phyloP scores from a whole-genome alignment of 2,888 invertebrate species.

The Chymomyza fuscimana region DNA sequence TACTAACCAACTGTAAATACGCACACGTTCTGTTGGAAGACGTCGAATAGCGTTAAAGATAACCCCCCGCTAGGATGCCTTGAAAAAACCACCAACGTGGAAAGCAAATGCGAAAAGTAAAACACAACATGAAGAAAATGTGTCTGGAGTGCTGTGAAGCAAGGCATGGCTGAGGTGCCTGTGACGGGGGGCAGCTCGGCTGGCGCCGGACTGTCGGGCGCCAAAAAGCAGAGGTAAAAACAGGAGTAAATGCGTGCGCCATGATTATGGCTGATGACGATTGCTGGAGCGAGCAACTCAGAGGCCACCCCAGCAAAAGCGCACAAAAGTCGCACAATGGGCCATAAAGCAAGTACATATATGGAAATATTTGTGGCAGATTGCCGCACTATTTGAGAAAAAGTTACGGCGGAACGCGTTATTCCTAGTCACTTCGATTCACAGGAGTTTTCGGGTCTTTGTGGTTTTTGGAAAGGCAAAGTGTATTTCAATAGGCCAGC shows the following conservation, averaged over 20 bases:
- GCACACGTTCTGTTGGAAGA: not conserved
- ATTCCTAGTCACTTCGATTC: no score
- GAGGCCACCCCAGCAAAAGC: slow-evolving; percentile 23
- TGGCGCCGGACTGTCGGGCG: slow-evolving; percentile 77
- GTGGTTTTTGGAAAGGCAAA: no score
- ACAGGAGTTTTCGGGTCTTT: no score
- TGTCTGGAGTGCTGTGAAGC: slow-evolving; percentile 40
- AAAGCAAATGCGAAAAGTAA: slow-evolving; percentile 44
- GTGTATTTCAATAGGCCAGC: no score
- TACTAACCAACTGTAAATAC: not conserved
- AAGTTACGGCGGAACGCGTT: no score
- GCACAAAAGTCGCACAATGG: slow-evolving; percentile 1
- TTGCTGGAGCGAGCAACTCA: slow-evolving; percentile 53
- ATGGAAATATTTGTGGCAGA: not conserved
- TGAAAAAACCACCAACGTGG: not conserved
- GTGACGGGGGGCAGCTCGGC: not conserved
- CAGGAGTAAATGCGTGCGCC: slow-evolving; percentile 78
- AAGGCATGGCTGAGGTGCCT: not conserved
- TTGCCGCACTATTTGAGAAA: no score
- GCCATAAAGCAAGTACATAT: not conserved
- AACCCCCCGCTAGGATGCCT: not conserved
- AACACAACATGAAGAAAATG: slow-evolving; percentile 49
- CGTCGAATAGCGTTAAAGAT: not conserved
- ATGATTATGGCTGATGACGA: slow-evolving; percentile 79
- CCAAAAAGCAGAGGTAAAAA: slow-evolving; percentile 78